Base-by-base conservation (phyloP, 2,888 invertebrate genomes). In the Teleogryllus oceanicus region DNA sequence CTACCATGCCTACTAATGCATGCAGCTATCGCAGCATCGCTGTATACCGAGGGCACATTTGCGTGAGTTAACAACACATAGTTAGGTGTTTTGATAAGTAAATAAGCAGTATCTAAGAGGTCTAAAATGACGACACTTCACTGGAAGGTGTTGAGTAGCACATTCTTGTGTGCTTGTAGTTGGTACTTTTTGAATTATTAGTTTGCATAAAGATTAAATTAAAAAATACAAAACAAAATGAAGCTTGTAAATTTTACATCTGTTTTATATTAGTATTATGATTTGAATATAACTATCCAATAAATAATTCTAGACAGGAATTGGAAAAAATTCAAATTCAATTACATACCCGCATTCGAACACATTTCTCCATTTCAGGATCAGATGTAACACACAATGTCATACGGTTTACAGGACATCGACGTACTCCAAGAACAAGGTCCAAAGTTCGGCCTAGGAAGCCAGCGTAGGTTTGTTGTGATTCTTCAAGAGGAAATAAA, bases 371-470 rank as follows among this genome's bases (percentile, higher is more conserved):
- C 88, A 95, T 90, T 87, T 98, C 98, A 0, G 92, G 90, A 80
- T 95, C 94, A 0, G 98, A 98, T 0, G 97, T 96, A 37, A 98
- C 94, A 85, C 98, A 98, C 24, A 98, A 87, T 0, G 93, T 92
- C 88, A 97, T 95, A n/a, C 92, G 89, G 77, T 92, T 90, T 11
- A 97, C 92, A 0, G 97, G 96, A 86, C 98, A 98, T 82, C 92
- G 91, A 79, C 94, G 89, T 2, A 97, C 91, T 2, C 92, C 93
- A 81, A 93, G 88, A 82, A 96, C 94, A 0, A 92, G 90, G 74
- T 92, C 89, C 83, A 94, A 89, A 0, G 93, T 90, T 81, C 89
- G 89, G 18, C 92, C 92, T 49, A 96, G 88, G 84, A 94, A 95
- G 82, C 91, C 92, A 2, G 91, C 89, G 79, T 94, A 95, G 0